Percentiles rank a stretch among this genome's conserved stretches.
phyloP scores from a whole-genome alignment of 1,140 invertebrate species.

The Drosophila sechellia region DNA sequence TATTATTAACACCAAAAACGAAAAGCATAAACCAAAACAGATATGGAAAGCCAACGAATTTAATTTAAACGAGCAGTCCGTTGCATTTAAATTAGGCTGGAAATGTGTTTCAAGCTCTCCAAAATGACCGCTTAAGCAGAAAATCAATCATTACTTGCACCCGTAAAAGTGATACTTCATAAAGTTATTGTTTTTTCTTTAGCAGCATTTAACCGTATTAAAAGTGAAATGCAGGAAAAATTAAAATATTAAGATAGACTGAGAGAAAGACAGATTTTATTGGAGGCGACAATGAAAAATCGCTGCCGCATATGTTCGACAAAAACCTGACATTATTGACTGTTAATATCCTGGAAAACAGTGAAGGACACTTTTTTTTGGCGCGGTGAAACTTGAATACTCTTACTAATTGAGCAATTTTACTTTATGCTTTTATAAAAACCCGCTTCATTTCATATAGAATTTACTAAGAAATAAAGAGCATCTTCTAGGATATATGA shows the following conservation, averaged over 20 bases:
- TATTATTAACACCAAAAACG: constrained; percentile 61
- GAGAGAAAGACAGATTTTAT: constrained; percentile 36
- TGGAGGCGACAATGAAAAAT: constrained; percentile 64
- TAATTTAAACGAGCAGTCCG: constrained; percentile 7
- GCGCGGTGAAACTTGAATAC: not conserved
- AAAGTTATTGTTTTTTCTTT: constrained; percentile 25
- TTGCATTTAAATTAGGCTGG: constrained; percentile 31
- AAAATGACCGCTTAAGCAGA: constrained; percentile 13
- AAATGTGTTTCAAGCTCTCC: constrained; percentile 14
- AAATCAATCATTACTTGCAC: constrained; percentile 43
- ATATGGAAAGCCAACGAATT: not conserved
- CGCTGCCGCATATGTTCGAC: constrained; percentile 68
- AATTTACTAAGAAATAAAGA: too few relatives aligned
- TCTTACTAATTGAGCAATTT: not conserved
- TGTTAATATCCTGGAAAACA: constrained; percentile 62
- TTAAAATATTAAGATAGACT: constrained; percentile 25
- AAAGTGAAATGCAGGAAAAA: constrained; percentile 53
- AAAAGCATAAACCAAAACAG: constrained; percentile 47
- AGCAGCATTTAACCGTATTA: constrained; percentile 41
- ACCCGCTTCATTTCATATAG: too few relatives aligned
- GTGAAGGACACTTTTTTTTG: not conserved
- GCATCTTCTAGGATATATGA: too few relatives aligned
- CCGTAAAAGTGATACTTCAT: constrained; percentile 40
- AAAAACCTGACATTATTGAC: constrained; percentile 79
- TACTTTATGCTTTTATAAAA: too few relatives aligned